Conservation (phyloP, 2,113 vertebrate species). For the Euleptes europaea region DNA sequence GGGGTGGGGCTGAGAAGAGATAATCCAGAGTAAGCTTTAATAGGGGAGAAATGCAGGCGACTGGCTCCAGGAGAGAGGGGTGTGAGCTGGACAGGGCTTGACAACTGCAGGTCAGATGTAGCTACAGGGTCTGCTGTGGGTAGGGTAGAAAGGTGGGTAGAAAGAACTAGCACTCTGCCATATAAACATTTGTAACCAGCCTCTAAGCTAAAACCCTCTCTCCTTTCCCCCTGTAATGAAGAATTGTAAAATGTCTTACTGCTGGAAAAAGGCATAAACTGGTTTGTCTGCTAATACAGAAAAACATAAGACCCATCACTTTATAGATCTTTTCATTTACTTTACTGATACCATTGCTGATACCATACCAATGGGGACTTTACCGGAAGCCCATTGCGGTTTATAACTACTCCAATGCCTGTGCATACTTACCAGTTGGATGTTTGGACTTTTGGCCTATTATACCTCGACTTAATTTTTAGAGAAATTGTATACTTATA, state of each 20-base stretch:
- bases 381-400: too few species aligned
- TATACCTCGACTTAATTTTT: too few species aligned
- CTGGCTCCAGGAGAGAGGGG: background rate
- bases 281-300: background rate
- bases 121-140: background rate
- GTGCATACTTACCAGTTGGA: too few species aligned
- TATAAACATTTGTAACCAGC: background rate
- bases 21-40: background rate
- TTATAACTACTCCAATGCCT: too few species aligned
- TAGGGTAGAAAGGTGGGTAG: background rate
- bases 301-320: background rate
- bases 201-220: background rate
- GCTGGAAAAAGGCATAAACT: background rate
- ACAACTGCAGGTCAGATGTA: background rate
- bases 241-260: background rate
- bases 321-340: background rate
- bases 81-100: background rate
- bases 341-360: slow-evolving; percentile 2
- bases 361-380: too few species aligned
- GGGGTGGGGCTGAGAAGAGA: background rate
- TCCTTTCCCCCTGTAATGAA: background rate
- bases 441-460: too few species aligned
- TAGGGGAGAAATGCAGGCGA: background rate
- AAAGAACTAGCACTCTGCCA: background rate
- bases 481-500: too few species aligned